Evolutionary conservation across 2,888 invertebrate species (phyloP).

Genomic region (Palloptera scutellata): DNA sequence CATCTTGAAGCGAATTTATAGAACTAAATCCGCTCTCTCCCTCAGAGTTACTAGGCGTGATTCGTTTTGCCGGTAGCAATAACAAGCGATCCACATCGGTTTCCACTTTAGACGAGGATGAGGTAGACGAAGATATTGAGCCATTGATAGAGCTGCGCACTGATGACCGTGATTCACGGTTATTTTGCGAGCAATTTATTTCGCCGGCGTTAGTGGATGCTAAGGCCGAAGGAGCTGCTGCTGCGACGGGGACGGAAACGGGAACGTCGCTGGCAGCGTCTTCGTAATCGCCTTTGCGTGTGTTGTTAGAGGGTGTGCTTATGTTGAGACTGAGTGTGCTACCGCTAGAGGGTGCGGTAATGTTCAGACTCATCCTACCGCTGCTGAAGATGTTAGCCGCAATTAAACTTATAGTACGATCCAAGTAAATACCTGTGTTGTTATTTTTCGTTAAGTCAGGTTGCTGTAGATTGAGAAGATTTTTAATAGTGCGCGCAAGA

Average conservation of each 20-base stretch:
- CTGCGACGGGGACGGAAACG: neutral
- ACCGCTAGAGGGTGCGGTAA: constrained; percentile 35
- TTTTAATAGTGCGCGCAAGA: constrained; percentile 72
- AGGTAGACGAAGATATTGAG: constrained; percentile 59
- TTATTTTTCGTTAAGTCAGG: constrained; percentile 66
- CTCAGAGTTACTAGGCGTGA: constrained; percentile 65
- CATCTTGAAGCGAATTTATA: constrained; percentile 84
- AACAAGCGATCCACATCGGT: constrained; percentile 56
- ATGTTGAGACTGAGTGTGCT: neutral
- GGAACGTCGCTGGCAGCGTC: neutral
- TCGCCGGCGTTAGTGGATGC: constrained; percentile 39
- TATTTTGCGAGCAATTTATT: constrained; percentile 61
- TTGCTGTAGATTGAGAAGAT: constrained; percentile 71
- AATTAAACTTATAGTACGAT: constrained; percentile 44
- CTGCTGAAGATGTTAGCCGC: constrained; percentile 18
- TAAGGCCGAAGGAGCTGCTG: constrained; percentile 18
- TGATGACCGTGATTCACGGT: constrained; percentile 62
- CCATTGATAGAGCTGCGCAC: constrained; percentile 63
- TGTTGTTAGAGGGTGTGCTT: constrained; percentile 34
- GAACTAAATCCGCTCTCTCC: constrained; percentile 88
- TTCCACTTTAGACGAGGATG: constrained; percentile 58
- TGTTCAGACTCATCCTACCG: no score
- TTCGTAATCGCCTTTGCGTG: neutral
- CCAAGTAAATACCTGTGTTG: constrained; percentile 33
- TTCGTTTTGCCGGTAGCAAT: constrained; percentile 26